Base-by-base conservation (phyloP, 1,140 invertebrate genomes). In the Ganaspis sp. region DNA sequence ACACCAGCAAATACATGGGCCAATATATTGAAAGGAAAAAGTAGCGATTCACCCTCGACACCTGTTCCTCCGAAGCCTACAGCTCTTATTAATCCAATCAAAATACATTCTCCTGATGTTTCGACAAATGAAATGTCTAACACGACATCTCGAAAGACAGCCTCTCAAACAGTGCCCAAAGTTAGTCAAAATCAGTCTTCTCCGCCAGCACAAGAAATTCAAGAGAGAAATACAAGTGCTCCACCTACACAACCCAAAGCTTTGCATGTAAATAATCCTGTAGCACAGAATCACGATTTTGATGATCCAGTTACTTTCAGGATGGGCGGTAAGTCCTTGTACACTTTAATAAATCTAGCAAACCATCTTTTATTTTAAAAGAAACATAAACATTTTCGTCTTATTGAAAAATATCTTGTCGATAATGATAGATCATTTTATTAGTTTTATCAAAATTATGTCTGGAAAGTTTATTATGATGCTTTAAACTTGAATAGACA, bases 281-380 rank as follows among this genome's bases (percentile, higher is more conserved):
- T 64, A 11, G 58, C 15, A 17, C 40, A 73, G 29, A 26, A 79
- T 34, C 69, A 64, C n/a, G 58, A 86, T 86, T 81, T 90, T 80
- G 82, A 92, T 88, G 94, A 95, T 88, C 94, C 94, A 21, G 92
- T 92, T 80, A 92, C 92, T 9, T 94, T 93, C 75, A 92, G 93
- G 78, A 94, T 94, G 91, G 94, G 94, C 90, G 94, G 94, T 95
- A 90, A 92, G 87, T 87, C 77, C 37, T 70, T 4, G 38, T 38
- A 70, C 19, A 34, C 29, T 6, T 34, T 34, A 34, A 34, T 34
- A n/a, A n/a, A n/a, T n/a, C n/a, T 69, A 73, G 45, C 53, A 69
- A 49, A 42, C 5, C 40, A 12, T 23, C 19, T 58, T 9, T 58
- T 26, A 11, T 23, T 21, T n/a, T n/a, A n/a, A n/a, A n/a, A n/a